Percentiles rank a stretch among this genome's conserved stretches.
These are phyloP conservation scores for Patella pellucida DNA, from an alignment of 2,888 invertebrate genomes.

Conservation along the genomic window DNA sequence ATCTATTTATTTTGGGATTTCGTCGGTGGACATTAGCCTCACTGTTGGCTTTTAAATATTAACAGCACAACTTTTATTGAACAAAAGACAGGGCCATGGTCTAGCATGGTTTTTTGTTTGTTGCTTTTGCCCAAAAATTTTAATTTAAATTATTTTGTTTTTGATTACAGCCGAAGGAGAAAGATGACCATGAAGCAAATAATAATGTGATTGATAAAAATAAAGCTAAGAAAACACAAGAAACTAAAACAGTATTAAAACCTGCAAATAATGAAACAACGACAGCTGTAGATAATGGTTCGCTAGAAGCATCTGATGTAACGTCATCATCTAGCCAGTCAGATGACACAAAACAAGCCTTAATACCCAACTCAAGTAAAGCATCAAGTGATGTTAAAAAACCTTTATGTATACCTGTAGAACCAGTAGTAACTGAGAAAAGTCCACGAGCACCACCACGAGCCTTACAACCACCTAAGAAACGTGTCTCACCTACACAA, in stretches of 20 bases:
- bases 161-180: slow-evolving; percentile 15
- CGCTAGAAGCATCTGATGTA: too few relatives aligned
- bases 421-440: slow-evolving; percentile 5
- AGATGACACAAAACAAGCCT: slow-evolving; percentile 1
- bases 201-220: slow-evolving; percentile 21
- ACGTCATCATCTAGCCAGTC: too few relatives aligned
- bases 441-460: slow-evolving; percentile 17
- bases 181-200: slow-evolving; percentile 25
- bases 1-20: too few relatives aligned
- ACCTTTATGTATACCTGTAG: not conserved
- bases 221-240: not conserved
- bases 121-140: not conserved
- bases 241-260: not conserved
- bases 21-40: too few relatives aligned
- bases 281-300: too few relatives aligned
- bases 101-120: too few relatives aligned
- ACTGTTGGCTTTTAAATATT: too few relatives aligned
- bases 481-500: slow-evolving; percentile 25
- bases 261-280: not conserved
- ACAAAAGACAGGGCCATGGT: too few relatives aligned
- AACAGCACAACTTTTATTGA: too few relatives aligned
- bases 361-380: not conserved
- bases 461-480: slow-evolving; percentile 22
- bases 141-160: not conserved
- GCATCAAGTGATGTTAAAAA: slow-evolving; percentile 5